These are phyloP conservation scores for Ommatoiulus sabulosus DNA, from an alignment of 2,888 invertebrate genomes.

Conservation along the genomic window DNA sequence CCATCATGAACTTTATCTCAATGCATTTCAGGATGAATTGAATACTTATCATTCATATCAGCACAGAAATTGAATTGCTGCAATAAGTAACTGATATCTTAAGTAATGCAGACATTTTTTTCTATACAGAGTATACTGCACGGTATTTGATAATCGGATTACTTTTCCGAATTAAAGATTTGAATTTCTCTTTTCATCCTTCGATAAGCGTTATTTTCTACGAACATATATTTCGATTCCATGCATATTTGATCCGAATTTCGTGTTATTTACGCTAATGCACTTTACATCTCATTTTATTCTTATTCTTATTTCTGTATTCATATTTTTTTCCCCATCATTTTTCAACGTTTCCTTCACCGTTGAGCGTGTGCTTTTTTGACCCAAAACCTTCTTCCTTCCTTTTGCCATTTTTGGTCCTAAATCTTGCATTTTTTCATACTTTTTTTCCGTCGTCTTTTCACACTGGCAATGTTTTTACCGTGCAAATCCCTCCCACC, in stretches of 20 bases:
- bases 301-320: background rate
- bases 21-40: too few relatives aligned
- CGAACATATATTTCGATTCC: background rate
- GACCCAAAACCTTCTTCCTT: constrained; percentile 4
- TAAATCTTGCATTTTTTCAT: background rate
- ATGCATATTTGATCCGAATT: constrained; percentile 11
- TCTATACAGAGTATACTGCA: too few relatives aligned
- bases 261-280: background rate
- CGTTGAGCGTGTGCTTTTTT: background rate
- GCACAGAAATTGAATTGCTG: too few relatives aligned
- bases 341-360: background rate
- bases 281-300: constrained; percentile 32
- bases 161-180: too few relatives aligned
- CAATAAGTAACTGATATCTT: too few relatives aligned
- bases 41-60: too few relatives aligned
- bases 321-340: background rate
- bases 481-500: background rate
- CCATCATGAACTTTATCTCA: too few relatives aligned
- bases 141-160: too few relatives aligned
- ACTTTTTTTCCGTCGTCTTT: too few relatives aligned
- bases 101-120: too few relatives aligned
- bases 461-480: background rate
- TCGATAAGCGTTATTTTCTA: too few relatives aligned
- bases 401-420: background rate
- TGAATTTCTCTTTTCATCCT: too few relatives aligned